Conservation (phyloP, 2,113 vertebrate genomes). For the Rhinolophus sinicus region DNA sequence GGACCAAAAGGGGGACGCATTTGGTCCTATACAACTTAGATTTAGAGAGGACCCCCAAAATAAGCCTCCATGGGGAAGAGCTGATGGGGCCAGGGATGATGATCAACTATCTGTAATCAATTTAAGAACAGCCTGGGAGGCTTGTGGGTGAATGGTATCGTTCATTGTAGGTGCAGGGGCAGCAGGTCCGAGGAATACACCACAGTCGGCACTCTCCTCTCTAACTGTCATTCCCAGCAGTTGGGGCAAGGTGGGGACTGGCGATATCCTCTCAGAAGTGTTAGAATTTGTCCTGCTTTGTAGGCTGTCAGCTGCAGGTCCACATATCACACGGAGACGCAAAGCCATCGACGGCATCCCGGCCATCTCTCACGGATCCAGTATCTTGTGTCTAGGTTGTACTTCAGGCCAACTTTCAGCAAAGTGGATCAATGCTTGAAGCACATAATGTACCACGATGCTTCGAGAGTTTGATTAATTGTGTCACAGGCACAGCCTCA, state of each 20-base stretch:
- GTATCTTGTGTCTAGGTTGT: neutral
- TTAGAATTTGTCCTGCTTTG: conserved; percentile 6
- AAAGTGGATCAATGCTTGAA: conserved; percentile 71
- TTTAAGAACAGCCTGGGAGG: neutral
- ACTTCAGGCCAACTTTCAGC: conserved; percentile 75
- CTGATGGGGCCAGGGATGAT: neutral
- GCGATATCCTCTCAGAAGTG: neutral
- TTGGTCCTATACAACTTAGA: neutral
- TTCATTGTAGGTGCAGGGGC: neutral
- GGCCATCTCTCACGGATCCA: conserved; percentile 40
- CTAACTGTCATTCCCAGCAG: conserved; percentile 15
- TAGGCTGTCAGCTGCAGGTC: neutral
- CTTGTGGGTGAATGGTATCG: neutral
- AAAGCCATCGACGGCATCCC: neutral
- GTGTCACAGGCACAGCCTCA: conserved; percentile 78
- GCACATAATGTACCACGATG: conserved; percentile 75
- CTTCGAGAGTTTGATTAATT: conserved; percentile 83
- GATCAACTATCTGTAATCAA: neutral
- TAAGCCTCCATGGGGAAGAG: neutral
- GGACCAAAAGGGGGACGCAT: neutral
- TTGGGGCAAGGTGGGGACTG: conserved; percentile 2
- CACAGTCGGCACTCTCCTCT: neutral
- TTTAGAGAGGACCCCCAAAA: neutral
- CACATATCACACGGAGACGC: neutral
- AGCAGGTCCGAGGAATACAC: neutral